Conservation (phyloP, 2,888 invertebrate species). For the Aspidiotus rigidus region DNA sequence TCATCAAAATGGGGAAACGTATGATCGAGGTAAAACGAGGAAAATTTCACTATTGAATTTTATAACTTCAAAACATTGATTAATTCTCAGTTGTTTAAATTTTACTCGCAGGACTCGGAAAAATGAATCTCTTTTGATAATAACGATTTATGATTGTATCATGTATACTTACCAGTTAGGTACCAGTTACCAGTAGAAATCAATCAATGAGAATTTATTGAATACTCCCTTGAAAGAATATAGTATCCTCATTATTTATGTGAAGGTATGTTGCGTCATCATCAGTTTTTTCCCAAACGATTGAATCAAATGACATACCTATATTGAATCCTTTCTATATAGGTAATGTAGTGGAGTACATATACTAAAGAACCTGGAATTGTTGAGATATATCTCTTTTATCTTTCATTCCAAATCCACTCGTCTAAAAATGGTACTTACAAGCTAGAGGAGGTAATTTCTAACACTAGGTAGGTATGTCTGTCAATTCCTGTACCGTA, state of each 20-base stretch:
- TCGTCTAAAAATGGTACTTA: conserved; percentile 66
- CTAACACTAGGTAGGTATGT: not conserved
- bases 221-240: conserved; percentile 62
- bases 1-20: conserved; percentile 77
- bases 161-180: too few species aligned
- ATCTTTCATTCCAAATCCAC: conserved; percentile 63
- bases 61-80: not conserved
- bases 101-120: conserved; percentile 49
- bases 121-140: conserved; percentile 54
- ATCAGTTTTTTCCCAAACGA: not conserved
- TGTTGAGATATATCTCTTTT: conserved; percentile 67
- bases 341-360: conserved; percentile 67
- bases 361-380: conserved; percentile 65
- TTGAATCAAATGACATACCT: not conserved
- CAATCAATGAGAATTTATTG: conserved; percentile 58
- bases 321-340: conserved; percentile 31
- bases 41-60: not conserved
- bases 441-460: conserved; percentile 62
- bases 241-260: conserved; percentile 66
- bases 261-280: conserved; percentile 50
- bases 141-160: conserved; percentile 50
- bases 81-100: not conserved
- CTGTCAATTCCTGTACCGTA: not conserved
- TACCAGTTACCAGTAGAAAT: conserved; percentile 67
- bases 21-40: conserved; percentile 51